Evolutionary conservation across 2,888 invertebrate species (phyloP).

Genomic region (Chesias legatella): DNA sequence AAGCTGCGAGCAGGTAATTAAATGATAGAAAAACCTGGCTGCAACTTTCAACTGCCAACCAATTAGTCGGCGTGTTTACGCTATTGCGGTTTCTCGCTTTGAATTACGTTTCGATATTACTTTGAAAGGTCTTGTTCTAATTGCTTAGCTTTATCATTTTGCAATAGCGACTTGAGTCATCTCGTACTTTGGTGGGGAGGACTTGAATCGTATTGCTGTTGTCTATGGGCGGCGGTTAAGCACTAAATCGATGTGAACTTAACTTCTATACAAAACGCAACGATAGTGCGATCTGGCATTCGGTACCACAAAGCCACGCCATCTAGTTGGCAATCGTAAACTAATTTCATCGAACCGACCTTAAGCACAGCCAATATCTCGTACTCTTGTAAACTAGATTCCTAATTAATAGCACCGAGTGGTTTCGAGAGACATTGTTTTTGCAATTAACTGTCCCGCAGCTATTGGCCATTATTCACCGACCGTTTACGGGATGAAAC

Average conservation of each 20-base stretch:
- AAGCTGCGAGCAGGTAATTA: constrained; percentile 9
- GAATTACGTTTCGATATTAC: background rate
- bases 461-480: constrained; percentile 6
- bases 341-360: too few species aligned
- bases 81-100: background rate
- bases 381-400: background rate
- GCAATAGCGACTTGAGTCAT: too few species aligned
- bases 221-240: too few species aligned
- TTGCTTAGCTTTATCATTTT: too few species aligned
- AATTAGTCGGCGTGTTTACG: constrained; percentile 4
- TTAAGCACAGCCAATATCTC: constrained; percentile 3
- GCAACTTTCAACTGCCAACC: constrained; percentile 1
- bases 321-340: too few species aligned
- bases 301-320: too few species aligned
- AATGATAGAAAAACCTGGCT: constrained; percentile 7
- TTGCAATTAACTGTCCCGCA: constrained; percentile 13
- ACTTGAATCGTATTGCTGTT: too few species aligned
- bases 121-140: too few species aligned
- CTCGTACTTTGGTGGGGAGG: too few species aligned
- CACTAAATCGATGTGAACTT: too few species aligned
- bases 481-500: background rate
- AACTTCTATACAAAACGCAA: too few species aligned
- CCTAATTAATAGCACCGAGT: constrained; percentile 6
- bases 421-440: constrained; percentile 15
- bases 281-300: too few species aligned